Conservation (phyloP, 2,113 vertebrate genomes). For the Rhinolophus ferrumequinum region DNA sequence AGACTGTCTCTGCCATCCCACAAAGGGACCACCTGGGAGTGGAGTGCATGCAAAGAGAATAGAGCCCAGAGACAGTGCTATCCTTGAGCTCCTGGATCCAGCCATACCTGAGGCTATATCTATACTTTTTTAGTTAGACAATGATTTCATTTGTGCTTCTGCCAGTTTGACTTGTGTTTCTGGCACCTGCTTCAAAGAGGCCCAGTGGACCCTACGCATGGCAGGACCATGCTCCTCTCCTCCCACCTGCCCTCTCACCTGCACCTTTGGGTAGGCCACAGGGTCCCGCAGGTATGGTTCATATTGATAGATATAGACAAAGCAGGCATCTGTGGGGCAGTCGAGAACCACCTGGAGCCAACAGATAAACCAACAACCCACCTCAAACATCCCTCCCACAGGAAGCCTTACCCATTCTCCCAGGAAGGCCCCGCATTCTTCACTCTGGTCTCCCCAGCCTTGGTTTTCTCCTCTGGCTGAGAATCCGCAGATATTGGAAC, state of each 20-base stretch:
- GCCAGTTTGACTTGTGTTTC: neutral
- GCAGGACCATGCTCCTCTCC: neutral
- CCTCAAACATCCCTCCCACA: neutral
- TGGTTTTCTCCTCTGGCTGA: neutral
- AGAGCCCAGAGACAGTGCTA: neutral
- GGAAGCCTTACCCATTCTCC: neutral
- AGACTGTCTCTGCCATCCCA: neutral
- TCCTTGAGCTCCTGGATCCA: neutral
- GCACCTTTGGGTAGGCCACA: slow-evolving; percentile 92
- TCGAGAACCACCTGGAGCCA: slow-evolving; percentile 89
- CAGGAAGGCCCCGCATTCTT: neutral
- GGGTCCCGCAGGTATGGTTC: slow-evolving; percentile 95
- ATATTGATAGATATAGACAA: slow-evolving; percentile 89
- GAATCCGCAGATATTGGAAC: neutral
- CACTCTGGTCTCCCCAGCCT: neutral
- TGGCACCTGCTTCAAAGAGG: neutral
- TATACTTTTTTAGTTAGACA: neutral
- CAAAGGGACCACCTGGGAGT: neutral
- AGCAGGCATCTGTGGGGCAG: slow-evolving; percentile 90
- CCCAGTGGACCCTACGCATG: neutral
- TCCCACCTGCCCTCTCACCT: slow-evolving; percentile 83
- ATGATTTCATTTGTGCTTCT: neutral
- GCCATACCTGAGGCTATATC: neutral
- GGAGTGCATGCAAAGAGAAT: neutral
- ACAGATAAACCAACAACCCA: neutral